Conservation (phyloP, 2,797 vertebrate genomes). For the Jordanella pulchra region DNA sequence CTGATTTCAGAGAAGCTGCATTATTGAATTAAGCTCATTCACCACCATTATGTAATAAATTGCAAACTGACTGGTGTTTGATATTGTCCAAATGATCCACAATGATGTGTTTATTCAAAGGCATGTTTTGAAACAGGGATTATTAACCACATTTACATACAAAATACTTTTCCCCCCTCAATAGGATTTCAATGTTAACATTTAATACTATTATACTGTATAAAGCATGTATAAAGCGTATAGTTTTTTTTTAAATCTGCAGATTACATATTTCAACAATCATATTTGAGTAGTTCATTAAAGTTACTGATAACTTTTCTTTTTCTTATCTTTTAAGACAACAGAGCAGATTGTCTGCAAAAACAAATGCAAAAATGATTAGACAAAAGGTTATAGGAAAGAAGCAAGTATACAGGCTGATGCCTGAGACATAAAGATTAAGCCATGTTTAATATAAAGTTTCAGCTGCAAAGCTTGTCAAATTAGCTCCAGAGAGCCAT, state of each 20-base stretch:
- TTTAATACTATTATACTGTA: not conserved
- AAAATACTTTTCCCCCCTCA: not conserved
- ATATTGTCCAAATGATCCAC: not conserved
- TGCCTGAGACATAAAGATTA: constrained; percentile 12
- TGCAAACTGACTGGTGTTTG: constrained; percentile 13
- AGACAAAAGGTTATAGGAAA: constrained; percentile 19
- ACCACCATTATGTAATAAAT: constrained; percentile 33
- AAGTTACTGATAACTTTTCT: not conserved
- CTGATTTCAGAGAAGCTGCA: constrained; percentile 42
- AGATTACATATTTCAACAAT: not conserved
- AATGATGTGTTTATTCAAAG: constrained; percentile 15
- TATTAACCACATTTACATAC: not conserved
- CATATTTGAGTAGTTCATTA: not conserved
- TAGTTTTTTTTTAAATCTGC: not conserved
- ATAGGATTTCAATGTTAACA: not conserved
- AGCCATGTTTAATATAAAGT: not conserved
- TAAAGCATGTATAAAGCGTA: not conserved
- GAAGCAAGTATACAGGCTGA: constrained; percentile 8
- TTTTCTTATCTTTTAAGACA: not conserved
- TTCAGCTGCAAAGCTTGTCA: not conserved
- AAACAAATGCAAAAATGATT: not conserved
- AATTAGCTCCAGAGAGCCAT: not conserved
- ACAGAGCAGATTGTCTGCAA: too few species aligned
- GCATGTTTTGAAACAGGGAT: constrained; percentile 9
- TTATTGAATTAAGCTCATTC: constrained; percentile 42